Conservation (phyloP, 2,113 vertebrate genomes). For the Antidorcas marsupialis region DNA sequence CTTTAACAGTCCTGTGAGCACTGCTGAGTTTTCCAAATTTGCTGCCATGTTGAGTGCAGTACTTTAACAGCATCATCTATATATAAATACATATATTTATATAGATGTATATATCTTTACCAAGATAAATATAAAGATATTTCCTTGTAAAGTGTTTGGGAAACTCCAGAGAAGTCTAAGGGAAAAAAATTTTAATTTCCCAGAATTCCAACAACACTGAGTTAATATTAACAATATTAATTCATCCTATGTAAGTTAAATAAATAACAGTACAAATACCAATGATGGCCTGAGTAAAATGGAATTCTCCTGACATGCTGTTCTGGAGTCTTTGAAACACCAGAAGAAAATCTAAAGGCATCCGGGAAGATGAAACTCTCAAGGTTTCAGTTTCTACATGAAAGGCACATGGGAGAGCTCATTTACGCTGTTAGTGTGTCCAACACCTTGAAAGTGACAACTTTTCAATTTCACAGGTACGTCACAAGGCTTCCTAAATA, state of each 20-base stretch:
- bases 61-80: background rate
- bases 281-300: background rate
- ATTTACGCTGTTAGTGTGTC: background rate
- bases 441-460: background rate
- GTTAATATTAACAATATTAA: background rate
- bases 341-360: background rate
- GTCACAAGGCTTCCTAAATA: background rate
- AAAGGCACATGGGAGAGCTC: background rate
- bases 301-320: background rate
- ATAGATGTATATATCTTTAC: background rate
- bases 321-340: background rate
- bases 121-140: background rate
- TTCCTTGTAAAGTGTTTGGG: background rate
- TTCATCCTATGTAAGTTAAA: background rate
- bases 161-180: conserved; percentile 5
- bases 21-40: background rate
- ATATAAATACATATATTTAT: background rate
- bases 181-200: background rate
- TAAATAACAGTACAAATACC: background rate
- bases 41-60: background rate
- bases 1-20: background rate
- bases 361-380: background rate
- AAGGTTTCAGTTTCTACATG: background rate
- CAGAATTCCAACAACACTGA: background rate
- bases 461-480: background rate